These are phyloP conservation scores for Autographa pulchrina DNA, from an alignment of 2,888 invertebrate genomes.

Conservation along the genomic window DNA sequence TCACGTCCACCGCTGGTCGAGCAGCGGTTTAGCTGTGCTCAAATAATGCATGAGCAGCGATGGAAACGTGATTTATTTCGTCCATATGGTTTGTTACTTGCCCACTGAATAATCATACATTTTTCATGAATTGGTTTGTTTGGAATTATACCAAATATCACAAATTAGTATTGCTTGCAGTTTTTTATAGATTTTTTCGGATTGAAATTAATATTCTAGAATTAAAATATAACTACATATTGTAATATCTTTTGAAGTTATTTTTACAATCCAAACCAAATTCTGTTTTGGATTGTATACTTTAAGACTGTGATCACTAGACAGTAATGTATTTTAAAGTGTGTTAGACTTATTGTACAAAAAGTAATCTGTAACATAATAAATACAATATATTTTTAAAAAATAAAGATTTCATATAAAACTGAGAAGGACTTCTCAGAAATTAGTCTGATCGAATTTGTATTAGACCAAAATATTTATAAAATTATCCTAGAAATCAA, in stretches of 20 bases:
- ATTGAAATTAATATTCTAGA: too few relatives aligned
- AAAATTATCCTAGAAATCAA: background rate
- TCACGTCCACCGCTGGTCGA: background rate
- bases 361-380: too few relatives aligned
- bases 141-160: background rate
- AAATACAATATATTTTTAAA: too few relatives aligned
- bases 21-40: conserved; percentile 9
- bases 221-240: too few relatives aligned
- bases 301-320: too few relatives aligned
- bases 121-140: conserved; percentile 41
- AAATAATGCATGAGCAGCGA: conserved; percentile 17
- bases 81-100: conserved; percentile 22
- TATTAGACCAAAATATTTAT: background rate
- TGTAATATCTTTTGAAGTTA: too few relatives aligned
- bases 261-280: too few relatives aligned
- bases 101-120: conserved; percentile 19
- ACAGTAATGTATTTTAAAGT: too few relatives aligned
- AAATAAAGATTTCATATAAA: too few relatives aligned
- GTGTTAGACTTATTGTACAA: too few relatives aligned
- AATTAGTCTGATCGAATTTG: background rate
- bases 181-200: too few relatives aligned
- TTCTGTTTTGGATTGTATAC: too few relatives aligned
- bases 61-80: conserved; percentile 9
- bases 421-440: background rate
- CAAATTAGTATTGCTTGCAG: background rate